Evolutionary conservation across 30 jellyfish, hydroid and myxozoan species (phyloP), one percentile per base, ranked within the genome.

Genomic region (Sanderia malayensis): DNA sequence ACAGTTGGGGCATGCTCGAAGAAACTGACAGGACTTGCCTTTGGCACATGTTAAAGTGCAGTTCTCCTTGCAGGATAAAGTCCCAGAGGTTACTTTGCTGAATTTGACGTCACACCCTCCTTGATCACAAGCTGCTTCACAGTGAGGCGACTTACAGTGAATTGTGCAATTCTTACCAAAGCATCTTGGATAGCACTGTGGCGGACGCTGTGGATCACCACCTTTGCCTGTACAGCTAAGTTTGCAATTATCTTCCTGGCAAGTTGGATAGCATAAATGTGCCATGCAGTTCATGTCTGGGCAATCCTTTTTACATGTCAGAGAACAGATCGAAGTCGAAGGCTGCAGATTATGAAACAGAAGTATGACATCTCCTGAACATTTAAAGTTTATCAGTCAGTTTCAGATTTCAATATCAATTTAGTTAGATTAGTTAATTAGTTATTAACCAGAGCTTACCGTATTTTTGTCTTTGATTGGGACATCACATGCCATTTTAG

Each of bases 161-260:
- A 68, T 68, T 4, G 37, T 67, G 46, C 80, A 68, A 25, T 47
- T 55, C 8, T 31, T 31, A 15, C 80, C 80, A 68, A 10, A 1
- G 47, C 80, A 68, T 33, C 80, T 41, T 2, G 80, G 49, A 30
- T 68, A 68, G 80, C 80, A 68, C 20, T 45, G 67, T 8, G 77
- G 53, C 17, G 8, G 22, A 20, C 18, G n/a, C n/a, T n/a, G n/a
- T n/a, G n/a, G n/a, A n/a, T n/a, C n/a, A n/a, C n/a, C n/a, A n/a
- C n/a, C n/a, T n/a, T n/a, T n/a, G n/a, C n/a, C n/a, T n/a, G n/a
- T 19, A 46, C 80, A 68, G n/a, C 23, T 68, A 8, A 68, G 4
- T 34, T 23, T 68, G 80, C 80, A 68, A 22, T 44, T 44, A 22
- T 45, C 63, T 44, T 45, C 53, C 3, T 28, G 26, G 44, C 80